Evolutionary conservation across 2,113 vertebrate species (phyloP).

Genomic region (Rhea pennata): DNA sequence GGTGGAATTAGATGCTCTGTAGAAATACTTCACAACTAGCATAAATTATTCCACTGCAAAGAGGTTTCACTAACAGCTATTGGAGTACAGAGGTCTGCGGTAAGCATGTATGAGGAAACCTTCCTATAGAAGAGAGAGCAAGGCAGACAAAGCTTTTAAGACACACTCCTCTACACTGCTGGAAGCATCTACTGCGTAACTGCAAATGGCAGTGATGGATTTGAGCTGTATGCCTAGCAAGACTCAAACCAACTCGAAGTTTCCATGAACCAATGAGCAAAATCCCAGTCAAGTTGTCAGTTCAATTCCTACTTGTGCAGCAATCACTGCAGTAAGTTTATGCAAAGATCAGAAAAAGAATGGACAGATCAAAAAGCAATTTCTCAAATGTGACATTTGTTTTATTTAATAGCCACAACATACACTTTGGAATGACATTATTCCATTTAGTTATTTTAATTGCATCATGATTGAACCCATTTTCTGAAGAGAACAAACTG

Average conservation of each 20-base stretch:
- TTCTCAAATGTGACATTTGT: constrained; percentile 17
- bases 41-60: background rate
- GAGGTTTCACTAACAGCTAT: background rate
- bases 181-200: background rate
- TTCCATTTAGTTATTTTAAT: constrained; percentile 47
- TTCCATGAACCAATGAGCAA: background rate
- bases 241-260: background rate
- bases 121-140: background rate
- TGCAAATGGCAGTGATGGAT: background rate
- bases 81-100: fast-evolving
- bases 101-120: background rate
- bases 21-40: background rate
- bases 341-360: background rate
- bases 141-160: background rate
- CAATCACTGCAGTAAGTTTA: background rate
- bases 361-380: constrained; percentile 22
- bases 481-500: constrained; percentile 22
- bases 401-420: constrained; percentile 50
- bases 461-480: constrained; percentile 42
- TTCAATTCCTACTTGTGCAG: background rate
- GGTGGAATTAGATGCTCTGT: background rate
- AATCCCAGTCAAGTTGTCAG: background rate
- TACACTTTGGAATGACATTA: background rate
- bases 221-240: background rate
- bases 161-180: background rate